Base-by-base conservation (phyloP, 2,113 vertebrate species). In the Chaetorhynchus papuensis region DNA sequence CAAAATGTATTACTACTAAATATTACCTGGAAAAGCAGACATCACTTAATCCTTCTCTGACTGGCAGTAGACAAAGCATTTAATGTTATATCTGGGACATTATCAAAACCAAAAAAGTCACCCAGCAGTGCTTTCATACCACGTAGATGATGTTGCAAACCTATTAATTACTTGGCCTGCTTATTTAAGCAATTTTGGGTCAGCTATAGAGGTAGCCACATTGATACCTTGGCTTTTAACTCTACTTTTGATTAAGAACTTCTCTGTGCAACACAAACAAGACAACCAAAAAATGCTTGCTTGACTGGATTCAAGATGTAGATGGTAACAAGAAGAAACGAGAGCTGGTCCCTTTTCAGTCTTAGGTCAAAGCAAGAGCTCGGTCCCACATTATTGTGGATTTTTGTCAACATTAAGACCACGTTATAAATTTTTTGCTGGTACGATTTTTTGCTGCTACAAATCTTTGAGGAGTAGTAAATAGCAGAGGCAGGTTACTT, bases 361-460 rank as follows among this genome's bases (percentile, higher is more conserved):
- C 26, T 39, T 7, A 6, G 12, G 50, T n/a, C 10, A 79, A 37
- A 59, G 41, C 35, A n/a, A 33, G 13, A 44, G 27, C 22, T 28
- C 2, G 0, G 28, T 22, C 19, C 30, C 24, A 35, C 4, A 7
- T 12, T 2, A 0, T 1, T 60, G 49, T 26, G 72, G 17, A 24
- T 44, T 93, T 76, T 53, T 65, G 31, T 37, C 71, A 64, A 41
- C 9, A 45, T 4, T 23, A 75, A 56, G 9, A 49, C 3, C 11
- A 13, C 0, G 0, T 37, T 50, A 54, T 15, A 12, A 59, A 33
- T 66, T 74, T 74, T 88, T 74, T 78, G 11, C 45, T 39, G 15
- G 13, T 53, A 47, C 1, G 1, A 16, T 45, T 42, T 72, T 30
- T 69, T 59, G 14, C 31, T 74, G 54, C 64, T 45, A 52, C 56